phyloP scores from a whole-genome alignment of 2,113 vertebrate species.

The Mesoclemmys tuberculata region DNA sequence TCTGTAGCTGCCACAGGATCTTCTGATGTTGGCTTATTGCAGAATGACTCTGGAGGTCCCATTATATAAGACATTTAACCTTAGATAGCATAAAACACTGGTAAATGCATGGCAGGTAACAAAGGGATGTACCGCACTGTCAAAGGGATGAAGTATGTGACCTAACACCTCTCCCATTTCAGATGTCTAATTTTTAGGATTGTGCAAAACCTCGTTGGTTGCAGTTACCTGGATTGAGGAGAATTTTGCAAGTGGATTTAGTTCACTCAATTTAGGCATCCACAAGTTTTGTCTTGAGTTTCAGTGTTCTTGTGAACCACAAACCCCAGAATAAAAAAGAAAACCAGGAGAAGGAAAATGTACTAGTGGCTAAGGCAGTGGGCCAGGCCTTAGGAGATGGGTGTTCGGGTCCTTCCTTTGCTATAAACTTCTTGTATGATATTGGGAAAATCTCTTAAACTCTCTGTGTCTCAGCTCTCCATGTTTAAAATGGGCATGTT shows the following conservation, averaged over 20 bases:
- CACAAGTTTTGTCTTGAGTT: neutral
- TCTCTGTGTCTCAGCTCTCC: neutral
- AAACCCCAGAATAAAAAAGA: neutral
- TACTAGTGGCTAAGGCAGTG: neutral
- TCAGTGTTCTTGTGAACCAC: neutral
- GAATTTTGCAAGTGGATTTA: neutral
- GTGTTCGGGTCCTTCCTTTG: neutral
- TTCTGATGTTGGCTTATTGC: neutral
- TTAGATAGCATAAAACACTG: neutral
- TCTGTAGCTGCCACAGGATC: rapidly evolving
- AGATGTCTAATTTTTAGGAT: neutral
- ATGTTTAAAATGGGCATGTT: neutral
- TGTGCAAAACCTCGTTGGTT: neutral
- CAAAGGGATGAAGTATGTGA: neutral
- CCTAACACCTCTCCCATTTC: neutral
- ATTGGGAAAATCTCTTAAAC: neutral
- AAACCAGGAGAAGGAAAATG: neutral
- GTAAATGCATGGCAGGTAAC: neutral
- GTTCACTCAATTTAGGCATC: neutral
- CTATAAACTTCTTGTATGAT: neutral
- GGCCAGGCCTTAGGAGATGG: neutral
- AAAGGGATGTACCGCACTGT: neutral
- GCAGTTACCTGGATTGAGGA: neutral
- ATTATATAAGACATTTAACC: neutral
- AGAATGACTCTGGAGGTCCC: neutral